Percentiles rank a stretch among this genome's conserved stretches.
phyloP scores from a whole-genome alignment of 2,888 invertebrate species.

The Chymomyza amoena region DNA sequence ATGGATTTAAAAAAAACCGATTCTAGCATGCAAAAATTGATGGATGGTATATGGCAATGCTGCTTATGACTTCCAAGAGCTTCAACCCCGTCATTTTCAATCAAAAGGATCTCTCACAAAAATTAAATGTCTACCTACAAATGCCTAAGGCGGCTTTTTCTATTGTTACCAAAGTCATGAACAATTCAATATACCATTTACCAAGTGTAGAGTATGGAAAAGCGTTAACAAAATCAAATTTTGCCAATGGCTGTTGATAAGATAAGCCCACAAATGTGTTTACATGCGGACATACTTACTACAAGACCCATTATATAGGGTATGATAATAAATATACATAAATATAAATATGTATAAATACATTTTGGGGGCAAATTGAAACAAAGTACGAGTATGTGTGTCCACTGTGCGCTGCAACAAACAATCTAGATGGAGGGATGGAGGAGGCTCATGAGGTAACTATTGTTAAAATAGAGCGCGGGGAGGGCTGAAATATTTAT shows the following conservation, averaged over 20 bases:
- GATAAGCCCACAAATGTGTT: background rate
- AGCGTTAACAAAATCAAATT: background rate
- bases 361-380: background rate
- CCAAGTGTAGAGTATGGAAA: background rate
- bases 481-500: background rate
- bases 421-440: conserved; percentile 24
- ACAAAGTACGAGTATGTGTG: background rate
- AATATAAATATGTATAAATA: conserved; percentile 7
- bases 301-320: background rate
- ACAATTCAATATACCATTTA: background rate
- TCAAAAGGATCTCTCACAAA: too few relatives aligned
- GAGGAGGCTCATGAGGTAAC: conserved; percentile 28
- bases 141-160: too few relatives aligned
- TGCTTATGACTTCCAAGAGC: too few relatives aligned
- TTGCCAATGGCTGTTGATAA: background rate
- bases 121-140: too few relatives aligned
- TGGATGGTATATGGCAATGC: too few relatives aligned
- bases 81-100: too few relatives aligned
- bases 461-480: conserved; percentile 30
- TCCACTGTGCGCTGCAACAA: conserved; percentile 47
- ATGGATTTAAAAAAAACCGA: too few relatives aligned
- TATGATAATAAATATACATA: conserved; percentile 1
- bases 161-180: background rate
- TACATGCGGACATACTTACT: background rate
- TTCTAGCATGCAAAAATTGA: too few relatives aligned